phyloP scores from a whole-genome alignment of 2,888 invertebrate genomes.

The Drosophila pseudotalamancana region DNA sequence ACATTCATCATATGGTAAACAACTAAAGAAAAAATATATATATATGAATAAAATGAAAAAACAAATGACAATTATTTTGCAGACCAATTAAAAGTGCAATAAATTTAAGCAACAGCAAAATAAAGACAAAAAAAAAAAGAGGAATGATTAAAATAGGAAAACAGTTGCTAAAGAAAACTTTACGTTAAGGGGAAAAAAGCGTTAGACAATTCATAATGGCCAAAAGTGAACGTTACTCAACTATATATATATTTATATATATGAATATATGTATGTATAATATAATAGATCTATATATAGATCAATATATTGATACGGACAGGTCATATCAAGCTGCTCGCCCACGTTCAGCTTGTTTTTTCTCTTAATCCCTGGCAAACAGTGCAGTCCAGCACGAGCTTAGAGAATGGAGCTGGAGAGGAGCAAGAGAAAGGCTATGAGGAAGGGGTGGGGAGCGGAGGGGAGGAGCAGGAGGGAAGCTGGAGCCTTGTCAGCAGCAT shows the following conservation, averaged over 20 bases:
- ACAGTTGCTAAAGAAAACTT: constrained; percentile 31
- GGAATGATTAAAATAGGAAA: constrained; percentile 23
- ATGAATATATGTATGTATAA: background rate
- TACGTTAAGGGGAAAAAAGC: constrained; percentile 8
- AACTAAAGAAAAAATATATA: constrained; percentile 25
- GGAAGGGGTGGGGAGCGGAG: constrained; percentile 3
- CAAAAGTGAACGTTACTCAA: constrained; percentile 24
- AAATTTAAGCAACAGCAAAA: constrained; percentile 53
- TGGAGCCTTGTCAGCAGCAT: constrained; percentile 62
- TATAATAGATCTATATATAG: constrained; percentile 47
- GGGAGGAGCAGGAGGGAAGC: constrained; percentile 1
- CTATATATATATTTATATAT: background rate
- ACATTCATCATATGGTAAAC: constrained; percentile 21
- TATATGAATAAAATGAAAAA: constrained; percentile 27
- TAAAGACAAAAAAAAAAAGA: constrained; percentile 14
- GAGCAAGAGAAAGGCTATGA: background rate
- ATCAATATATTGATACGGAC: constrained; percentile 51
- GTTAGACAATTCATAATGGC: constrained; percentile 68
- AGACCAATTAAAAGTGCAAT: constrained; percentile 65
- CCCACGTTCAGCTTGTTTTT: constrained; percentile 5
- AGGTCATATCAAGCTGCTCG: constrained; percentile 33
- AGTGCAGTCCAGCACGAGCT: constrained; percentile 48
- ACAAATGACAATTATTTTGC: constrained; percentile 42
- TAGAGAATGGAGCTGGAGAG: constrained; percentile 25
- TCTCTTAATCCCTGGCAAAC: constrained; percentile 63